phyloP scores from a whole-genome alignment of 2,113 vertebrate species.

The Rhinolophus ferrumequinum region DNA sequence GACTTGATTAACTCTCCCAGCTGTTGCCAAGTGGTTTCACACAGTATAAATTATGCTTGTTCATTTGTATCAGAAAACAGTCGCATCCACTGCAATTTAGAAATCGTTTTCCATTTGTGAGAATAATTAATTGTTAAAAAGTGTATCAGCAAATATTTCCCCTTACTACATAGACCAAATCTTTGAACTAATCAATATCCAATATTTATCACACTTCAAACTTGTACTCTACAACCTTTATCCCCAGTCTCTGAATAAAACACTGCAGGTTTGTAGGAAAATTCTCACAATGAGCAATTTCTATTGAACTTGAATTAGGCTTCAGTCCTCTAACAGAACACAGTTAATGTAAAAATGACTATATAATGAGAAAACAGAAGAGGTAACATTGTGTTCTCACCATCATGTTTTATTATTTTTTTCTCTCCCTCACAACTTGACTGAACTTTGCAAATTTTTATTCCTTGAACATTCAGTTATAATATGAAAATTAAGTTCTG shows the following conservation, averaged over 20 bases:
- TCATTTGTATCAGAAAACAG: constrained; percentile 82
- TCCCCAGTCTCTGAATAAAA: neutral
- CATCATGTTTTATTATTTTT: neutral
- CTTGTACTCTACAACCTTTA: neutral
- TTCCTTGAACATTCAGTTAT: neutral
- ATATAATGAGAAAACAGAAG: constrained; percentile 27
- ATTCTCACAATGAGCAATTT: neutral
- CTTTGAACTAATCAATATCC: constrained; percentile 20
- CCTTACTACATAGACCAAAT: constrained; percentile 40
- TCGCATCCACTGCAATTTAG: constrained; percentile 69
- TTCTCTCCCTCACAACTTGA: neutral
- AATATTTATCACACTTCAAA: constrained; percentile 34
- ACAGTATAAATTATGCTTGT: constrained; percentile 75
- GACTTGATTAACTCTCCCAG: constrained; percentile 75
- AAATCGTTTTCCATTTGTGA: constrained; percentile 76
- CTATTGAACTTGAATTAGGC: constrained; percentile 17
- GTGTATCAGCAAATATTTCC: constrained; percentile 70
- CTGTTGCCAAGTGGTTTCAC: constrained; percentile 73
- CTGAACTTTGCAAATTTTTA: constrained; percentile 52
- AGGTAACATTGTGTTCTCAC: neutral
- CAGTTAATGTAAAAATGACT: constrained; percentile 50
- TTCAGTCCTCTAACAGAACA: neutral
- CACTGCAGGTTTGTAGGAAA: neutral
- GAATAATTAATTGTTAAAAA: constrained; percentile 80
- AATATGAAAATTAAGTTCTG: constrained; percentile 57